These are phyloP conservation scores for Hesperia comma DNA, from an alignment of 2,888 invertebrate genomes.

Conservation along the genomic window DNA sequence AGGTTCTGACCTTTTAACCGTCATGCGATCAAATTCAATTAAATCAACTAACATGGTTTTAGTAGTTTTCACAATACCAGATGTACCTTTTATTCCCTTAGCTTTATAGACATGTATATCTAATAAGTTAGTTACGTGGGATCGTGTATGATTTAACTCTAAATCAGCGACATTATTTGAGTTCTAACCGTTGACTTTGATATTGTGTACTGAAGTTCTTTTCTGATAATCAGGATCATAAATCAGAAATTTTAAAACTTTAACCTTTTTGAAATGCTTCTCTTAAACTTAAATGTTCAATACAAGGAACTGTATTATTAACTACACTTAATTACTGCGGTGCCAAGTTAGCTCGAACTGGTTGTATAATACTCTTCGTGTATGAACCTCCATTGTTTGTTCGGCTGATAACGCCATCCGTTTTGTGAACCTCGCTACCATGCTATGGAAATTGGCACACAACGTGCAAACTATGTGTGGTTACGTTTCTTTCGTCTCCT, in stretches of 20 bases:
- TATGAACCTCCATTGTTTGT: not conserved
- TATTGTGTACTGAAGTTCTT: no score
- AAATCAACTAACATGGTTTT: constrained; percentile 12
- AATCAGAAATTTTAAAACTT: not conserved
- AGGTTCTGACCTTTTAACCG: constrained; percentile 31
- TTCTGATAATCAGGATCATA: no score
- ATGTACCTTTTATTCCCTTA: no score
- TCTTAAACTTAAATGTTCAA: not conserved
- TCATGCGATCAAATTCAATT: constrained; percentile 27
- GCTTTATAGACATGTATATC: no score
- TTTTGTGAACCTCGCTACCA: constrained; percentile 1
- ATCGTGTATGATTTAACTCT: no score
- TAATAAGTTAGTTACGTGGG: no score
- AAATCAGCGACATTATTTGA: no score
- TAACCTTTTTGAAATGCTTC: not conserved
- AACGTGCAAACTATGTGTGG: not conserved
- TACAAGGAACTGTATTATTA: not conserved
- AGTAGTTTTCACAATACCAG: constrained; percentile 8
- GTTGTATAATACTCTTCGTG: not conserved
- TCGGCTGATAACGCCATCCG: constrained; percentile 18
- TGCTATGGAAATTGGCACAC: constrained; percentile 20
- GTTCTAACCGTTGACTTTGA: no score
- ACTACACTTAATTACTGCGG: not conserved
- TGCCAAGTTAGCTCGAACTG: not conserved
- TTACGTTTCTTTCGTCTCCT: not conserved